Evolutionary conservation across 2,888 invertebrate genomes (phyloP).

Genomic region (Torymus tubicola): DNA sequence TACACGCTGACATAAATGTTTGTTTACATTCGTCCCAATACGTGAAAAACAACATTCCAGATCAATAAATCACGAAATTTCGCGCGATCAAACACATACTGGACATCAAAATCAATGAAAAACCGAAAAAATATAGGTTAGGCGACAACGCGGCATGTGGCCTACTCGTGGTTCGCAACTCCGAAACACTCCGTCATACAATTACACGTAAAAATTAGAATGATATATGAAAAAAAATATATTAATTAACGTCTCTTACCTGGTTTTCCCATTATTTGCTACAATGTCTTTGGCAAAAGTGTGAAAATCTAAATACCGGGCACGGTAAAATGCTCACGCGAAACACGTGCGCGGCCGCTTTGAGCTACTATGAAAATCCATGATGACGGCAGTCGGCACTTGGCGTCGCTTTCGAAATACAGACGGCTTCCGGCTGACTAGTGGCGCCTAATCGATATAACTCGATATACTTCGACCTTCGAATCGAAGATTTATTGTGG

Average conservation of each 20-base stretch:
- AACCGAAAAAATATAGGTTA: conserved; percentile 30
- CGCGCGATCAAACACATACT: too few relatives aligned
- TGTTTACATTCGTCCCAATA: conserved; percentile 41
- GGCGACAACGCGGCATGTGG: conserved; percentile 27
- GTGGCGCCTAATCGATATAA: too few relatives aligned
- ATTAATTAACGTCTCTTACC: conserved; percentile 30
- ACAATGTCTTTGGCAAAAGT: conserved; percentile 10
- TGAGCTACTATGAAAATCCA: not conserved
- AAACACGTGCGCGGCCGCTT: conserved; percentile 44
- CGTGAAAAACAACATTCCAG: not conserved
- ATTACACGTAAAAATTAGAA: too few relatives aligned
- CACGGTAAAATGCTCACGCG: not conserved
- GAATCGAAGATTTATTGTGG: too few relatives aligned
- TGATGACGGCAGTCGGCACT: not conserved
- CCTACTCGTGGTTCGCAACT: not conserved
- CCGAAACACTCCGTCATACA: too few relatives aligned
- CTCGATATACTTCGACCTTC: too few relatives aligned
- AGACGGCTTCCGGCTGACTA: conserved; percentile 2
- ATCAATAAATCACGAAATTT: too few relatives aligned
- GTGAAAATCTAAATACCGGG: conserved; percentile 6
- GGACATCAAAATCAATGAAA: not conserved
- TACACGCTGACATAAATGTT: conserved; percentile 36
- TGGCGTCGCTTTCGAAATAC: not conserved
- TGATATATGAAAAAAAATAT: not conserved
- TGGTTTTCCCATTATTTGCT: conserved; percentile 56